A percentile compares a stretch with the other conserved stretches of the same genome.
Evolutionary conservation across 64 coral and sea anemone species (phyloP).

Genomic region (Catalaphyllia jardinei): DNA sequence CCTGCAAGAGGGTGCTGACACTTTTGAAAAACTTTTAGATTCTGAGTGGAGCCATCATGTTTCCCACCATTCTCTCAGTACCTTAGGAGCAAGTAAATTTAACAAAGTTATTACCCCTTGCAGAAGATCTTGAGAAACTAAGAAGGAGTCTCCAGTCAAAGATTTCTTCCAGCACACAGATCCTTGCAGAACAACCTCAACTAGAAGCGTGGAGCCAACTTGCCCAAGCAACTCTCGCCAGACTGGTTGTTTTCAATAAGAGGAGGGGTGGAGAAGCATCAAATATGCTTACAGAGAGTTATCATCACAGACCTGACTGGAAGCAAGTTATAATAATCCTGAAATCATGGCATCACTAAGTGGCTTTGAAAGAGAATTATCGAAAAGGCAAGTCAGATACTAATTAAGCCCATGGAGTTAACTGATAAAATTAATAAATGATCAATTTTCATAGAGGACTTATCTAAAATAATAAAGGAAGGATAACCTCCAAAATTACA

Average conservation of each 20-base stretch:
- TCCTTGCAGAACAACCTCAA: background rate
- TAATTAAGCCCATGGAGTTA: no score
- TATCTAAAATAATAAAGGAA: no score
- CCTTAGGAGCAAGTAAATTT: conserved; percentile 9
- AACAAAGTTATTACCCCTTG: conserved; percentile 51
- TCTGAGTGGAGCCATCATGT: conserved; percentile 48
- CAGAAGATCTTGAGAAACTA: conserved; percentile 43
- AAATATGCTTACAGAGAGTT: conserved; percentile 24
- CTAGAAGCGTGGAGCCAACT: conserved; percentile 20
- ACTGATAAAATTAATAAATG: no score
- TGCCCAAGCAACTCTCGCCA: conserved; percentile 46
- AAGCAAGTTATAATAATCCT: background rate
- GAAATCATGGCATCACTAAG: background rate
- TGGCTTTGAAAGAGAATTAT: conserved; percentile 32
- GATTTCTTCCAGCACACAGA: conserved; percentile 7
- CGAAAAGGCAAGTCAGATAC: conserved; percentile 1
- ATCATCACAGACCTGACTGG: conserved; percentile 41
- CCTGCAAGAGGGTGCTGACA: conserved; percentile 36
- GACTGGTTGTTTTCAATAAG: conserved; percentile 67
- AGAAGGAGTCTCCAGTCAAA: conserved; percentile 2
- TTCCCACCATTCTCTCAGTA: conserved; percentile 47
- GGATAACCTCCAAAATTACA: no score
- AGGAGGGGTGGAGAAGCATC: conserved; percentile 31
- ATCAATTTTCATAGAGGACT: no score
- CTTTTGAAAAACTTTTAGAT: conserved; percentile 38